phyloP scores from a whole-genome alignment of 2,113 vertebrate genomes.

The Aptenodytes forsteri region DNA sequence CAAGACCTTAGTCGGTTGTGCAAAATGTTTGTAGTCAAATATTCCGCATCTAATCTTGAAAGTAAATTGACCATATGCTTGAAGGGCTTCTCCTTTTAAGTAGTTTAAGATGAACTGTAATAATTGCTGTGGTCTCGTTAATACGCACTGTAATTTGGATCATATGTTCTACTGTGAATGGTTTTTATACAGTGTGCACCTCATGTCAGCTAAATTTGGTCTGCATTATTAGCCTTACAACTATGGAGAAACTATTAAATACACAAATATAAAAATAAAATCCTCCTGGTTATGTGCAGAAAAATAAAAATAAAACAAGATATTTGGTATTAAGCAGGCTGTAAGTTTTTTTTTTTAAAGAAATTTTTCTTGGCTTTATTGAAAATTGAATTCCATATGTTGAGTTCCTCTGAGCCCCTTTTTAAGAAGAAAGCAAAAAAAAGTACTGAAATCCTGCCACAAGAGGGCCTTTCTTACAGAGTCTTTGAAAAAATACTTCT shows the following conservation, averaged over 20 bases:
- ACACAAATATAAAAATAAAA: neutral
- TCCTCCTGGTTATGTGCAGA: neutral
- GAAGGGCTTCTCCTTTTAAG: neutral
- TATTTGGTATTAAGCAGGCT: neutral
- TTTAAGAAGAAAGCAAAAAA: neutral
- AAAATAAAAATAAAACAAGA: neutral
- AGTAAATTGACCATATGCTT: neutral
- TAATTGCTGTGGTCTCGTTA: neutral
- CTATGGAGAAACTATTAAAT: neutral
- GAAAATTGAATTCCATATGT: neutral
- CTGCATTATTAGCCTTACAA: neutral
- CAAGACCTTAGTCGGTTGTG: neutral
- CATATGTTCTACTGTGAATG: neutral
- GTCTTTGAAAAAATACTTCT: neutral
- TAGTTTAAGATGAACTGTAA: neutral
- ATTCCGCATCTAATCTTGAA: neutral
- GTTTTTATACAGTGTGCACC: neutral
- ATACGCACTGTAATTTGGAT: neutral
- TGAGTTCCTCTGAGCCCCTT: neutral
- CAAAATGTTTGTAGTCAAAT: neutral
- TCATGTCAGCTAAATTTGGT: neutral
- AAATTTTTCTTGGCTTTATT: neutral
- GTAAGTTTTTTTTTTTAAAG: neutral
- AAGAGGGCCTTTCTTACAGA: constrained; percentile 27
- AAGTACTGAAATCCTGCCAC: neutral